Percentiles rank a stretch among this genome's conserved stretches.
These are phyloP conservation scores for Agapostemon virescens DNA, from an alignment of 2,888 invertebrate species.

Conservation along the genomic window DNA sequence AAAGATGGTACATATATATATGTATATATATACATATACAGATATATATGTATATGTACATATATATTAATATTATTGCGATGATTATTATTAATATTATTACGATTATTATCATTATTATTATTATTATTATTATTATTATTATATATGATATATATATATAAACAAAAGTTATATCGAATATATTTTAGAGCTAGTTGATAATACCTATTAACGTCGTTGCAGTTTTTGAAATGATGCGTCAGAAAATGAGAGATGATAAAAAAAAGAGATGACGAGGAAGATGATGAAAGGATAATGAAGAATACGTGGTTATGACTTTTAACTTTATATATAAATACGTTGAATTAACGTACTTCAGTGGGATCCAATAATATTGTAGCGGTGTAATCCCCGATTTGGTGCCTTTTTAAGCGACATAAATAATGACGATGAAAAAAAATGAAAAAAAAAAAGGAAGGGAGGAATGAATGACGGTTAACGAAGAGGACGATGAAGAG, in stretches of 20 bases:
- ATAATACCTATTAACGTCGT: slow-evolving; percentile 79
- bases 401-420: slow-evolving; percentile 79
- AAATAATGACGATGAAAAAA: slow-evolving; percentile 65
- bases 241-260: slow-evolving; percentile 77
- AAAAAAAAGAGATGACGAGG: slow-evolving; percentile 25
- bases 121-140: slow-evolving; percentile 67
- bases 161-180: slow-evolving; percentile 79
- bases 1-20: slow-evolving; percentile 61
- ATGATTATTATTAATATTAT: slow-evolving; percentile 72
- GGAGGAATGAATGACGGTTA: slow-evolving; percentile 15
- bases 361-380: slow-evolving; percentile 73
- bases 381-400: slow-evolving; percentile 77
- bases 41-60: slow-evolving; percentile 45
- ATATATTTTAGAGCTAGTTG: slow-evolving; percentile 80
- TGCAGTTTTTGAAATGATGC: slow-evolving; percentile 77
- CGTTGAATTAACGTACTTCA: slow-evolving; percentile 75
- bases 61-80: slow-evolving; percentile 63
- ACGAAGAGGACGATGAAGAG: not conserved
- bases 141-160: slow-evolving; percentile 69
- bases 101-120: slow-evolving; percentile 71
- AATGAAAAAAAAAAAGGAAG: slow-evolving; percentile 52
- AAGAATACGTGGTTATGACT: slow-evolving; percentile 66
- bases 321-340: slow-evolving; percentile 76
- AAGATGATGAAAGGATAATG: slow-evolving; percentile 35
- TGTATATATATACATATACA: slow-evolving; percentile 47